Conservation (phyloP, 2,888 invertebrate genomes). For the Dexiosoma caninum region DNA sequence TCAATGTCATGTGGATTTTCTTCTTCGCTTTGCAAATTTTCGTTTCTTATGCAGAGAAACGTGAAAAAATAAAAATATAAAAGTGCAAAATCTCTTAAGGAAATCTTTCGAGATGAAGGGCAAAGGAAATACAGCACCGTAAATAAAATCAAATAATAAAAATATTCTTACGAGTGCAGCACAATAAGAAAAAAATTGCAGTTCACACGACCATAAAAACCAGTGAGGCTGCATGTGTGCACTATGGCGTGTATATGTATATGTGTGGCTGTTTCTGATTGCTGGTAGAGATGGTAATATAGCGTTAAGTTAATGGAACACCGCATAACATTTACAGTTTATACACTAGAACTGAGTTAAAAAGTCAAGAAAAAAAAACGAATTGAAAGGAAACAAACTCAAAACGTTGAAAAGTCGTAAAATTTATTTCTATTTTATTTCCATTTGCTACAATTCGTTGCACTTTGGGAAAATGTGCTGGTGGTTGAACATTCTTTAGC, state of each 20-base stretch:
- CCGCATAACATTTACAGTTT: slow-evolving; percentile 56
- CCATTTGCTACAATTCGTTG: slow-evolving; percentile 40
- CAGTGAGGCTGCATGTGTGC: background rate
- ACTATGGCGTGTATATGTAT: background rate
- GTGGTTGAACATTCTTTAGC: background rate
- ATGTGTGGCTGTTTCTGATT: background rate
- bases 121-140: slow-evolving; percentile 51
- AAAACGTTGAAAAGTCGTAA: slow-evolving; percentile 57
- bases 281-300: slow-evolving; percentile 4
- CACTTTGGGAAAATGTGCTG: slow-evolving; percentile 44
- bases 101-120: slow-evolving; percentile 50
- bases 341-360: slow-evolving; percentile 6
- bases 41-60: slow-evolving; percentile 3
- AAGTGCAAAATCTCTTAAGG: slow-evolving; percentile 37
- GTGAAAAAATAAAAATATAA: too few relatives aligned
- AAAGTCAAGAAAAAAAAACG: slow-evolving; percentile 35
- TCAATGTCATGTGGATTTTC: slow-evolving; percentile 34
- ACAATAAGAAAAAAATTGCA: slow-evolving; percentile 8
- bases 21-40: slow-evolving; percentile 7
- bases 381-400: slow-evolving; percentile 10
- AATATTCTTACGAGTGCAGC: background rate
- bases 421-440: slow-evolving; percentile 60
- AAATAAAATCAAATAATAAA: slow-evolving; percentile 35
- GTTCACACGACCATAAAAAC: slow-evolving; percentile 33
- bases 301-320: slow-evolving; percentile 51